Percentiles rank a stretch among this genome's conserved stretches.
These are phyloP conservation scores for Acromyrmex charruanus DNA, from an alignment of 1,140 invertebrate genomes.

Conservation along the genomic window DNA sequence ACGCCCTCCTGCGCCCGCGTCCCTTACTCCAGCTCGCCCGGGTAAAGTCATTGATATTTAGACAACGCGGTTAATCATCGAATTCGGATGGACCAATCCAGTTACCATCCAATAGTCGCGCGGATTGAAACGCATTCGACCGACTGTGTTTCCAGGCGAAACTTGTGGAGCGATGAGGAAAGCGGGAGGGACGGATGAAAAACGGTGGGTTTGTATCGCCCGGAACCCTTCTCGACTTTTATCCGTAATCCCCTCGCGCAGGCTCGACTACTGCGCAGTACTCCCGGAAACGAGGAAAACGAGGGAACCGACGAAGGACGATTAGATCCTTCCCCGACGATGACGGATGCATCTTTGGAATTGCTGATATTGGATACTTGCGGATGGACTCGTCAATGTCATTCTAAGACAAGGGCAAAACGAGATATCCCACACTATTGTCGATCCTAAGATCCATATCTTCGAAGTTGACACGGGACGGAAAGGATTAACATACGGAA, in stretches of 20 bases:
- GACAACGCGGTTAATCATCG: conserved; percentile 64
- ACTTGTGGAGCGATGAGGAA: neutral
- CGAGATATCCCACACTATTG: neutral
- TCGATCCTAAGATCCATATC: neutral
- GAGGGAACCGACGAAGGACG: conserved; percentile 47
- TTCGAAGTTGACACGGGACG: neutral
- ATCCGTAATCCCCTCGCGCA: conserved; percentile 66
- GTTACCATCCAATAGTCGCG: conserved; percentile 58
- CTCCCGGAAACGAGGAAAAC: conserved; percentile 62
- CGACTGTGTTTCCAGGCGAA: conserved; percentile 63
- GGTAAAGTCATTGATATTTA: conserved; percentile 65
- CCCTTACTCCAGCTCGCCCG: conserved; percentile 2
- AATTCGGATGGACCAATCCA: conserved; percentile 64
- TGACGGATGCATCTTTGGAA: conserved; percentile 64
- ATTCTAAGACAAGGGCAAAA: neutral
- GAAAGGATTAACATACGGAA: conserved; percentile 9
- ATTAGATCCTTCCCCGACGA: conserved; percentile 64
- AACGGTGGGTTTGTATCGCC: conserved; percentile 51
- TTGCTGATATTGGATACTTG: conserved; percentile 75
- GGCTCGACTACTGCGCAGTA: conserved; percentile 47
- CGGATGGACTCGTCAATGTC: conserved; percentile 37
- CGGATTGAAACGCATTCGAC: conserved; percentile 51
- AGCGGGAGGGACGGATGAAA: conserved; percentile 7
- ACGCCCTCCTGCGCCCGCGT: conserved; percentile 22
- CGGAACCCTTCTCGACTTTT: conserved; percentile 68